These are phyloP conservation scores for Columba livia DNA, from an alignment of 2,113 vertebrate genomes.

Conservation along the genomic window DNA sequence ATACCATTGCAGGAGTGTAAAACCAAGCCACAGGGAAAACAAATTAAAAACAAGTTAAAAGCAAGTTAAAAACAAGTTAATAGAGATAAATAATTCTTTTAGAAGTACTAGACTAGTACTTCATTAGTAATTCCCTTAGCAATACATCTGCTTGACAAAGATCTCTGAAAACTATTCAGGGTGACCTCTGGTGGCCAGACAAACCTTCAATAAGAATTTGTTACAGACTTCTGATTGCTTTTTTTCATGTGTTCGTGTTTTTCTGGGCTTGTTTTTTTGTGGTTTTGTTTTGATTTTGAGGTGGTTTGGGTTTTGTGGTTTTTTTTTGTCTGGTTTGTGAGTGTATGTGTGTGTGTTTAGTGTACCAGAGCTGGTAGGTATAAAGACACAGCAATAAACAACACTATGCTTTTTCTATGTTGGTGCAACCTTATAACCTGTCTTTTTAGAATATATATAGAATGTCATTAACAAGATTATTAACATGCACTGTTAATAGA, in stretches of 20 bases:
- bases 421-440: neutral
- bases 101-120: neutral
- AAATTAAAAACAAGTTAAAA: neutral
- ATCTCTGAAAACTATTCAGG: neutral
- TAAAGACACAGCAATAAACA: neutral
- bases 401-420: neutral
- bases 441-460: neutral
- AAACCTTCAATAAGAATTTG: neutral
- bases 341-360: neutral
- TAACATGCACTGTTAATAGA: neutral
- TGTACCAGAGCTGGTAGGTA: neutral
- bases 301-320: no score
- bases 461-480: neutral
- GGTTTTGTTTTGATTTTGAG: no score
- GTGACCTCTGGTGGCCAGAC: slow-evolving; percentile 26
- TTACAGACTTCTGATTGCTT: neutral
- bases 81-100: slow-evolving; percentile 5
- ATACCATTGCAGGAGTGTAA: neutral
- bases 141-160: neutral
- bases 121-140: neutral
- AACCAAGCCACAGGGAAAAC: neutral
- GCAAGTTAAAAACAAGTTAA: neutral
- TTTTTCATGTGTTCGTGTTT: neutral
- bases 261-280: neutral
- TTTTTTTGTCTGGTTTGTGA: no score